phyloP scores from a whole-genome alignment of 2,113 vertebrate genomes.

The Chrysochloris asiatica region DNA sequence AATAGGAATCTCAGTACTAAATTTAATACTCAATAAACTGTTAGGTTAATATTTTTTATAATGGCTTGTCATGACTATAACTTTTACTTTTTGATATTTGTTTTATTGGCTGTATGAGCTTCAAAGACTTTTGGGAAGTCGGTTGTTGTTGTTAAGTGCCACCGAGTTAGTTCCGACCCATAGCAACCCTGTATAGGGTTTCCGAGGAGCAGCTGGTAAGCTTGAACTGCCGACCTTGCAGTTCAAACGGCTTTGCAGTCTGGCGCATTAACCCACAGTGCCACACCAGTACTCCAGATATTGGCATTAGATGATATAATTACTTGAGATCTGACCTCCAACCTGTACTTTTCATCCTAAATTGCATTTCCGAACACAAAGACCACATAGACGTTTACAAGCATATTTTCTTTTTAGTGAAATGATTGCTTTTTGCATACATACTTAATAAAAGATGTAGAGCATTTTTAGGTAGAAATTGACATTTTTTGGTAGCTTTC shows the following conservation, averaged over 20 bases:
- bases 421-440: constrained; percentile 1
- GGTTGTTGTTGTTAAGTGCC: too few relatives aligned
- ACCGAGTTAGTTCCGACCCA: too few relatives aligned
- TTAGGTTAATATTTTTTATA: constrained; percentile 23
- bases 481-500: not conserved
- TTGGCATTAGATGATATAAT: not conserved
- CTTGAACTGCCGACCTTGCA: too few relatives aligned
- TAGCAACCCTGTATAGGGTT: too few relatives aligned
- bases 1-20: constrained; percentile 20
- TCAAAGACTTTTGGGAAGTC: constrained; percentile 26
- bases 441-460: not conserved
- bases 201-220: too few relatives aligned
- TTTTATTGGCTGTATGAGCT: not conserved
- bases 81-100: not conserved
- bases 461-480: not conserved
- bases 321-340: constrained; percentile 23
- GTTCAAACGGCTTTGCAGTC: too few relatives aligned
- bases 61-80: not conserved
- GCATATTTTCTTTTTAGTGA: not conserved
- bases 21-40: not conserved
- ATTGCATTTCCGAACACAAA: constrained; percentile 29
- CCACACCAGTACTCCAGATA: not conserved
- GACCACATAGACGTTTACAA: not conserved
- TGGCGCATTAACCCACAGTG: too few relatives aligned
- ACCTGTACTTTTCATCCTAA: not conserved